Base-by-base conservation (phyloP, 1,140 invertebrate genomes). In the Latrodectus geometricus region DNA sequence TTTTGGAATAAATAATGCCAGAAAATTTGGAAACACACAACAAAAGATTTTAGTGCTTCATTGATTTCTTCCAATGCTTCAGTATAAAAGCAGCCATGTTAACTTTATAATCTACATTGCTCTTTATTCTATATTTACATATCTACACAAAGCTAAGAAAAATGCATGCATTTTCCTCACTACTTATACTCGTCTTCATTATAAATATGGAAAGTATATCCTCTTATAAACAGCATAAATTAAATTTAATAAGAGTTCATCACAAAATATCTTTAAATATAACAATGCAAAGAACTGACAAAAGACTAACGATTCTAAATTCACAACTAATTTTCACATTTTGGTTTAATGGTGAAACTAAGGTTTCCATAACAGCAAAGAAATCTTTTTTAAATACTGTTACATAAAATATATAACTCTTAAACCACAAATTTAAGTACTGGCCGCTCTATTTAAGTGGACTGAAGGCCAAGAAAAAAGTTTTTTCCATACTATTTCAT, bases 101-200 rank as follows among this genome's bases (percentile, higher is more conserved):
- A 52, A 54, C 56, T 78, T 54, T 66, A 56, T 8, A 81, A 81
- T 81, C 79, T 81, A 81, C 79, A 81, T 81, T 70, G 49, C 69
- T 81, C 49, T 61, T 66, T 78, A 65, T 35, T 81, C 48, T 70
- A 61, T 81, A 81, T 81, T 72, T 81, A 81, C 79, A 81, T 81
- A 81, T 80, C 78, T 81, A 81, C 79, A 81, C 66, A 81, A 54
- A 61, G 17, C 17, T 14, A 17, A 61, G 54, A 17, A 61, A 14
- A 14, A 61, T 61, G 35, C 35, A 35, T 35, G 35, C 35, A 35
- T 35, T 35, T 35, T 35, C 35, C 35, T 35, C 35, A 35, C 35
- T 5, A 35, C 5, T 35, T 35, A 35, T 35, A 35, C 35, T 35
- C 35, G 35, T 35, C 35, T 35, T 35, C 35, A 35, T 35, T 35